Conservation (phyloP, 2,888 invertebrate species). For the Xestia sexstrigata region DNA sequence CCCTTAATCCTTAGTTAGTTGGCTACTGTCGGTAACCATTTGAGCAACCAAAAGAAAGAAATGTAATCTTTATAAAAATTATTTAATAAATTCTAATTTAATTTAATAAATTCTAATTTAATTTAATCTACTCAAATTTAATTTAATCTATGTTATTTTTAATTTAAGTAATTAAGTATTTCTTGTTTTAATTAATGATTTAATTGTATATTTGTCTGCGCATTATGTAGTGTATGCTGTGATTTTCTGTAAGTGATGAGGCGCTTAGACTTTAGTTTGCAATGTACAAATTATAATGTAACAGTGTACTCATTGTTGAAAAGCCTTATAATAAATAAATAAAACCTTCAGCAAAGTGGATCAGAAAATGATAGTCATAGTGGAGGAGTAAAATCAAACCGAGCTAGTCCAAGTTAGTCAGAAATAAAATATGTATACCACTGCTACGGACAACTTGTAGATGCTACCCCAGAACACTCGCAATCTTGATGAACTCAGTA, state of each 20-base stretch:
- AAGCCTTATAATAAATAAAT: too few species aligned
- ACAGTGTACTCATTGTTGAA: background rate
- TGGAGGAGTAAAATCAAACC: background rate
- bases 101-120: too few species aligned
- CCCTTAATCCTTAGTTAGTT: background rate
- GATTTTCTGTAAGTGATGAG: background rate
- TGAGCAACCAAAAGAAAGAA: too few species aligned
- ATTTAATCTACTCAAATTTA: too few species aligned
- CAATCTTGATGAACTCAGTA: background rate
- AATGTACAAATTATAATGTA: background rate
- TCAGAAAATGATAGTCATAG: background rate
- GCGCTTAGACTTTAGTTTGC: background rate
- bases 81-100: too few species aligned
- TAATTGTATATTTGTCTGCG: background rate
- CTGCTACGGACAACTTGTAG: background rate
- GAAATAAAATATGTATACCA: background rate
- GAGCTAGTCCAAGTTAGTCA: background rate
- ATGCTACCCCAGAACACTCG: background rate
- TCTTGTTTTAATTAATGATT: background rate
- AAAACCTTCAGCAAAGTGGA: background rate
- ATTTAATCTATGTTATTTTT: too few species aligned
- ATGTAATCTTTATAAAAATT: too few species aligned
- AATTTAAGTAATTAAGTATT: too few species aligned
- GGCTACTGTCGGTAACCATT: background rate
- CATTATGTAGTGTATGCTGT: background rate